Conservation (phyloP, 2,888 invertebrate species). For the Andricus quercusramuli region DNA sequence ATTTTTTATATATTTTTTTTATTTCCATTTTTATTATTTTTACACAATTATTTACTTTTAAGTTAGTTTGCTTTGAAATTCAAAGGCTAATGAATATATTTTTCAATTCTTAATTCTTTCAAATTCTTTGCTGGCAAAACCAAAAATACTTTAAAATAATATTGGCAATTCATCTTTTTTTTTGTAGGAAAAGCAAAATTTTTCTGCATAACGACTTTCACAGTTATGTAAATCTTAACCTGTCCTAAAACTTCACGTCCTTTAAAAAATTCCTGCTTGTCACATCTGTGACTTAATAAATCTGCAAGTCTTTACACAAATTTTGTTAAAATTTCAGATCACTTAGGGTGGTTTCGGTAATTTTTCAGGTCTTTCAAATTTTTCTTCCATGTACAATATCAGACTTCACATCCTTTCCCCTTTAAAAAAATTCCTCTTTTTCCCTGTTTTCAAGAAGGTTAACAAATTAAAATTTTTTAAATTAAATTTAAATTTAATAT, state of each 20-base stretch:
- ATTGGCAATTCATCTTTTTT: neutral
- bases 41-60: no score
- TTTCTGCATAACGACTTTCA: neutral
- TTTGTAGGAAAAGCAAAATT: neutral
- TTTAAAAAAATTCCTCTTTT: no score
- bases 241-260: conserved; percentile 60
- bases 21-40: neutral
- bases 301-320: neutral
- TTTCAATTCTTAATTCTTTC: no score
- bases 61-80: no score
- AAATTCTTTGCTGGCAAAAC: no score
- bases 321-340: neutral
- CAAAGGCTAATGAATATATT: no score
- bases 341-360: neutral
- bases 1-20: neutral
- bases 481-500: no score
- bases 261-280: conserved; percentile 65
- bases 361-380: neutral
- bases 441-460: no score
- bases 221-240: neutral
- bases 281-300: conserved; percentile 20
- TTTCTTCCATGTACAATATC: neutral
- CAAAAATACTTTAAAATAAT: no score
- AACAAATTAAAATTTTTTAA: no score
- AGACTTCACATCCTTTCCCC: no score